Evolutionary conservation across 2,113 vertebrate species (phyloP), one percentile per base, ranked within the genome.

Genomic region (Trochalopteron elliotii): DNA sequence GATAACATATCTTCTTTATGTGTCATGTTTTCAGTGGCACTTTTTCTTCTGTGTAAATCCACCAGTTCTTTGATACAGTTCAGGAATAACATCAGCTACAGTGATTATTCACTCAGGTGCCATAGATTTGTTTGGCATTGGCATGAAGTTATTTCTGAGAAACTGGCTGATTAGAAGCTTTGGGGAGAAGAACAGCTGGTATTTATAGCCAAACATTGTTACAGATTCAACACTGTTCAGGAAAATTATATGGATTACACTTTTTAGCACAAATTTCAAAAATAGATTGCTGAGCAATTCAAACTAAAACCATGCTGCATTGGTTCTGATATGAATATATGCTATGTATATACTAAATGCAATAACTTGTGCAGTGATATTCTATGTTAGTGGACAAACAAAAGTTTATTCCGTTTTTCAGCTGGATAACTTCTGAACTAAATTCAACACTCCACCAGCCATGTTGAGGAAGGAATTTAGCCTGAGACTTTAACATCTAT

Each of bases 371-470:
- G 37, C 28, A 88, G 40, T 1, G 1, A 56, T 81, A 86, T 47
- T 74, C 55, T 86, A 2, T 42, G 31, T 37, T 18, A 60, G 13
- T 35, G 52, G 7, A 40, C 44, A 55, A 90, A 65, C 18, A 81
- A 89, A 90, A 78, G 30, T 67, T 88, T 47, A 70, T 70, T 93
- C 64, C 18, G 45, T 68, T 95, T 93, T 95, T 86, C 40, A 89
- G 6, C 24, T 75, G 35, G 39, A 42, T 81, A 93, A 86, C 10
- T 76, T 77, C 45, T 63, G 67, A 90, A 87, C 50, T 59, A 81
- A 74, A 88, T 83, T 77, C 75, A 59, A 52, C 9, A 53, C 22
- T 72, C 19, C 0, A 0, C 33, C 80, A 47, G 78, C 68, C 60
- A 68, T 2, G 1, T 8, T 57, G 60, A 91, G 50, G 81, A 72